phyloP scores from a whole-genome alignment of 2,888 invertebrate species.

The Trichopoda pennipes region DNA sequence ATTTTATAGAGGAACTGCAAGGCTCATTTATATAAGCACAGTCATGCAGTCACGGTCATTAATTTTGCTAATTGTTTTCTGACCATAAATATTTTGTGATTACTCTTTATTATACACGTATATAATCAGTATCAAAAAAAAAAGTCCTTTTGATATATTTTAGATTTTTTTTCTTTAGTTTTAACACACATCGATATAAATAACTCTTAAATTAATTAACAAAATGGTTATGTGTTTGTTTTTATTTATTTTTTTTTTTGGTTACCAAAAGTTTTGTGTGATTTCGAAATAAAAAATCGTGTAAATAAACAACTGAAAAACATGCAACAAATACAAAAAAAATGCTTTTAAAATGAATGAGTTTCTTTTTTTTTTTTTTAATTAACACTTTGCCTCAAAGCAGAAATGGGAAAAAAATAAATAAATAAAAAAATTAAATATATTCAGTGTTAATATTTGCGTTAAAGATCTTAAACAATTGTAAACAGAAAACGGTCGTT shows the following conservation, averaged over 20 bases:
- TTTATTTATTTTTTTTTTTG: not conserved
- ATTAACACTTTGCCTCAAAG: not conserved
- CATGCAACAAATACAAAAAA: not conserved
- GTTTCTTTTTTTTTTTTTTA: not conserved
- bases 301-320: not conserved
- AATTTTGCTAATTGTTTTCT: too few species aligned
- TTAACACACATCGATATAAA: not conserved
- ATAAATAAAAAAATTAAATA: not conserved
- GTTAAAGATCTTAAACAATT: not conserved
- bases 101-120: too few species aligned
- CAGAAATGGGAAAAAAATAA: too few species aligned
- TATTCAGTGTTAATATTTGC: conserved; percentile 1
- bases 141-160: not conserved
- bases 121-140: too few species aligned
- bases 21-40: too few species aligned
- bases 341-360: not conserved
- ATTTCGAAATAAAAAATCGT: not conserved
- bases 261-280: not conserved
- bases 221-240: not conserved
- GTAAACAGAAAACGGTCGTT: not conserved
- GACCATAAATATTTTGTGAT: too few species aligned
- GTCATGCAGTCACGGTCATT: too few species aligned
- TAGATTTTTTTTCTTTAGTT: not conserved
- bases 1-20: too few species aligned
- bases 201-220: conserved; percentile 5